Conservation (phyloP, 2,797 vertebrate species). For the Helarctos malayanus region DNA sequence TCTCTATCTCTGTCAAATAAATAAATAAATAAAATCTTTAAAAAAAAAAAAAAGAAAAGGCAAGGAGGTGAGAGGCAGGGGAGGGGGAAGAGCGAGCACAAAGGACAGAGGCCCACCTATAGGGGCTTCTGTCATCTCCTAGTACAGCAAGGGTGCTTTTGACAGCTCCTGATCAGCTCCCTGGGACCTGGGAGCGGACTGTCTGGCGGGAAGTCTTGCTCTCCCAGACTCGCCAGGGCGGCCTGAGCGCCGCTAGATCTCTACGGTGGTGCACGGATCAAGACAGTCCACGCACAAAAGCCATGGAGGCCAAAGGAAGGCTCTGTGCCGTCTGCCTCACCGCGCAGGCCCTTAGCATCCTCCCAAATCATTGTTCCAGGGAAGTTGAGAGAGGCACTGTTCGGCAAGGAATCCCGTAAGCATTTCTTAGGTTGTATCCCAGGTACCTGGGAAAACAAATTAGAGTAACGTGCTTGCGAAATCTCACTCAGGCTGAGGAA, state of each 20-base stretch:
- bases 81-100: background rate
- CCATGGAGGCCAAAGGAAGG: background rate
- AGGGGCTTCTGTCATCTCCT: background rate
- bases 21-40: no score
- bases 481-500: background rate
- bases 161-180: background rate
- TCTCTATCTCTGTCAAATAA: no score
- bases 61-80: background rate
- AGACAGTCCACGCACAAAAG: fast-evolving
- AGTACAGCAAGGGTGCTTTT: fast-evolving
- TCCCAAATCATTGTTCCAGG: background rate
- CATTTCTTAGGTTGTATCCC: background rate
- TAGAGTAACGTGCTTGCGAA: background rate
- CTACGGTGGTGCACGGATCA: fast-evolving
- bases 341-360: background rate
- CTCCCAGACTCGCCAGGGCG: background rate
- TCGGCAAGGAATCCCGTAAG: background rate
- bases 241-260: background rate
- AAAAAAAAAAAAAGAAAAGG: no score
- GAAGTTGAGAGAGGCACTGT: background rate
- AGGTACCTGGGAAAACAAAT: constrained; percentile 20
- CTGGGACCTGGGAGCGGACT: background rate
- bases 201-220: background rate
- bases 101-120: fast-evolving
- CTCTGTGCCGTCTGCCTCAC: background rate